These are phyloP conservation scores for Ophioninae sp. DNA, from an alignment of 2,888 invertebrate species.

Conservation along the genomic window DNA sequence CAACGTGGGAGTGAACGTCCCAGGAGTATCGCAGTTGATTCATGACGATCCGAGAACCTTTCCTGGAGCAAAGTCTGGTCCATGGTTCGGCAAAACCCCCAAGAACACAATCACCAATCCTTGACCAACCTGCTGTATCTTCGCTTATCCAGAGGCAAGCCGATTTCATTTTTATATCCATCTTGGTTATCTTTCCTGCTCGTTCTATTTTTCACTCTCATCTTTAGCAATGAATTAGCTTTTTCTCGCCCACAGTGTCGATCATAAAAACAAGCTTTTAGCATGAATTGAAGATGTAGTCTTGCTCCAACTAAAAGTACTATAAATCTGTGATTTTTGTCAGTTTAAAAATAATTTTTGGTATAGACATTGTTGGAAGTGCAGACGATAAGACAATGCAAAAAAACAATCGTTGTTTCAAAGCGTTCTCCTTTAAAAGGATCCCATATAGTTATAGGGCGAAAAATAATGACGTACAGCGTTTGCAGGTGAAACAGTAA, in stretches of 20 bases:
- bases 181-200: conserved; percentile 14
- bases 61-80: conserved; percentile 36
- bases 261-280: no score
- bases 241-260: no score
- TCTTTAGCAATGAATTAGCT: no score
- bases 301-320: no score
- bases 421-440: conserved; percentile 29
- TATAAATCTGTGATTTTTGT: no score
- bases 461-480: not conserved
- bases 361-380: no score
- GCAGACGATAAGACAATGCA: no score
- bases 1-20: conserved; percentile 58
- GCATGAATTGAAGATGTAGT: no score
- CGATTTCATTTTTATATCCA: conserved; percentile 47
- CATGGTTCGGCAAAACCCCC: conserved; percentile 43
- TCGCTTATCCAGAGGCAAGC: conserved; percentile 46
- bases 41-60: conserved; percentile 54
- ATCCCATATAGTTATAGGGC: conserved; percentile 8
- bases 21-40: conserved; percentile 57
- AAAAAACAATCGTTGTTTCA: no score
- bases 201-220: conserved; percentile 6
- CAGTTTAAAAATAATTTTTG: no score
- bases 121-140: conserved; percentile 27
- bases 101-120: conserved; percentile 1
- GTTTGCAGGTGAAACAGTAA: conserved; percentile 20